Conservation (phyloP, 2,888 invertebrate species). For the Melanostoma mellinum region DNA sequence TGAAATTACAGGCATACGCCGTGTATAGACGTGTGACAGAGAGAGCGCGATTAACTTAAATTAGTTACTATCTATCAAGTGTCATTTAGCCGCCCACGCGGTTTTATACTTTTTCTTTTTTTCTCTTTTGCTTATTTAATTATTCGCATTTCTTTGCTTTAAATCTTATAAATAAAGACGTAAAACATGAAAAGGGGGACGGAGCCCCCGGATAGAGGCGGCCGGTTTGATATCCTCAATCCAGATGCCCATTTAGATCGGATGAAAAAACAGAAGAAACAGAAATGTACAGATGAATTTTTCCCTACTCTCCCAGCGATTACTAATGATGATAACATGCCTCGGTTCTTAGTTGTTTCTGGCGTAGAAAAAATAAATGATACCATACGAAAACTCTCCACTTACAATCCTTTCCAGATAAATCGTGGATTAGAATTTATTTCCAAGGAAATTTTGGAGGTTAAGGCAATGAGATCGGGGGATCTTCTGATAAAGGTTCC, state of each 20-base stretch:
- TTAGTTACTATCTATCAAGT: too few relatives aligned
- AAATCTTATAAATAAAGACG: too few relatives aligned
- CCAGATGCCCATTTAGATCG: neutral
- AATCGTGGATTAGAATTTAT: slow-evolving; percentile 20
- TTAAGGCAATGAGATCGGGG: slow-evolving; percentile 10
- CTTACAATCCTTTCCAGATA: slow-evolving; percentile 20
- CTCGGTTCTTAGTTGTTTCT: slow-evolving; percentile 1
- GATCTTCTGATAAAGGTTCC: slow-evolving; percentile 9
- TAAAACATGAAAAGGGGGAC: too few relatives aligned
- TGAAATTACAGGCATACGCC: too few relatives aligned
- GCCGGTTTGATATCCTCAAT: neutral
- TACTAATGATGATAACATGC: neutral
- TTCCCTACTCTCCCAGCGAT: neutral
- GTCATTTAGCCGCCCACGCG: too few relatives aligned
- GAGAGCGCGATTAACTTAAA: too few relatives aligned
- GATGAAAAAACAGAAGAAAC: slow-evolving; percentile 9
- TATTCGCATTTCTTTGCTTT: too few relatives aligned
- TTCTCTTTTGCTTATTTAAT: too few relatives aligned
- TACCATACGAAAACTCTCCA: neutral
- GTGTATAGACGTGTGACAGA: too few relatives aligned
- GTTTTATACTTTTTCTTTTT: too few relatives aligned
- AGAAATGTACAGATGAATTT: neutral
- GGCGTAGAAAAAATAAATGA: slow-evolving; percentile 1
- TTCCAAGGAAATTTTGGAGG: slow-evolving; percentile 11
- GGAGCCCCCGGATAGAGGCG: neutral